A percentile compares a stretch with the other conserved stretches of the same genome.
Conservation (phyloP, 2,113 vertebrate genomes). For the Microtus richardsoni region DNA sequence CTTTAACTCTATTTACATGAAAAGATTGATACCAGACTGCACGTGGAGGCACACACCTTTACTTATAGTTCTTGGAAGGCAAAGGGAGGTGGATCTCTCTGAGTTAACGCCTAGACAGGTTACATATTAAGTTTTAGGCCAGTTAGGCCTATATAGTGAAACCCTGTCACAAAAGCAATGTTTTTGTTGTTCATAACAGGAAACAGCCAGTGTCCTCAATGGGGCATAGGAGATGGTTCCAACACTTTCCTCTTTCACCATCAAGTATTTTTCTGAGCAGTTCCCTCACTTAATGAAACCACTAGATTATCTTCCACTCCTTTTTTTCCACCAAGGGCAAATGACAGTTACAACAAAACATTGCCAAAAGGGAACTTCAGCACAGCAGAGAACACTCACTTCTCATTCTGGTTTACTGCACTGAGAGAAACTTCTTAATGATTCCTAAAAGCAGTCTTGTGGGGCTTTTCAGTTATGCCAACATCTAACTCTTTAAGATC, state of each 20-base stretch:
- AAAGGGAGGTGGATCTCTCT: neutral
- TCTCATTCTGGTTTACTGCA: neutral
- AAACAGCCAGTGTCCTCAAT: neutral
- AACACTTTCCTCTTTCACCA: neutral
- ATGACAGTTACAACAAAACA: neutral
- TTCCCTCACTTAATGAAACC: neutral
- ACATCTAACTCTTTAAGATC: conserved; percentile 19
- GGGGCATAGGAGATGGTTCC: neutral
- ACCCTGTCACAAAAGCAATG: neutral
- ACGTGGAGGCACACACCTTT: neutral
- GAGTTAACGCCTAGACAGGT: too few relatives aligned
- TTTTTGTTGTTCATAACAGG: conserved; percentile 16
- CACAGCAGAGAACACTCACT: neutral
- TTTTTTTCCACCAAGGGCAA: too few relatives aligned
- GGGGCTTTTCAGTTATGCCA: neutral
- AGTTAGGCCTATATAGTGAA: neutral
- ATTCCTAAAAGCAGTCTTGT: neutral
- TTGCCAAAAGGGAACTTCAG: neutral
- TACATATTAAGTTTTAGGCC: neutral
- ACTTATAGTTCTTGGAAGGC: neutral
- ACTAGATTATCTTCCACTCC: neutral
- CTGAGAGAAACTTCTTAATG: neutral
- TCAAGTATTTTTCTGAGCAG: neutral
- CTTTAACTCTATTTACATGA: neutral
- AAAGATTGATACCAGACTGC: neutral